These are phyloP conservation scores for Dasyprocta punctata DNA, from an alignment of 2,113 vertebrate species.

Conservation along the genomic window DNA sequence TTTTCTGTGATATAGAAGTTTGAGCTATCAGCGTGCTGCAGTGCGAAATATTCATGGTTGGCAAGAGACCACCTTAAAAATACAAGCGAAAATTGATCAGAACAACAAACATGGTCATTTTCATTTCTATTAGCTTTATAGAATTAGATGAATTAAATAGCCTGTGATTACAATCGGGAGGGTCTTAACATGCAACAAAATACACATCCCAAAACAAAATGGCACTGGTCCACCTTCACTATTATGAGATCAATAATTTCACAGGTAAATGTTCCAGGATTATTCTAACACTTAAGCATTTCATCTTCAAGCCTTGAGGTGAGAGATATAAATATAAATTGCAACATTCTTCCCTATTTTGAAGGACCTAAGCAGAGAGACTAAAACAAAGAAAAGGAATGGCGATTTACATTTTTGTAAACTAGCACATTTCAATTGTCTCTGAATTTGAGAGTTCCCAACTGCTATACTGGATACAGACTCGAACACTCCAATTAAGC, in stretches of 20 bases:
- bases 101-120: background rate
- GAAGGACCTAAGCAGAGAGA: background rate
- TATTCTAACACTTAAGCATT: background rate
- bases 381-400: background rate
- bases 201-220: background rate
- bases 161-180: background rate
- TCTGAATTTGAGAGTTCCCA: background rate
- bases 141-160: background rate
- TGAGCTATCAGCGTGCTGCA: constrained; percentile 95
- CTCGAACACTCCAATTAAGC: background rate
- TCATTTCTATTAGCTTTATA: background rate
- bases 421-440: background rate
- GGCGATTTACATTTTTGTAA: background rate
- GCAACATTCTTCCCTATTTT: background rate
- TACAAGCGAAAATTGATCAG: constrained; percentile 61
- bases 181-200: background rate
- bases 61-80: constrained; percentile 94
- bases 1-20: constrained; percentile 99
- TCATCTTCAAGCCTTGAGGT: background rate
- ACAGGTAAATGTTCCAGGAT: background rate
- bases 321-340: background rate
- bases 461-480: no score
- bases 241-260: background rate
- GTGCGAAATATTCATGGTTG: constrained; percentile 94
- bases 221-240: no score